These are phyloP conservation scores for Sarcophaga caerulescens DNA, from an alignment of 2,888 invertebrate species.

Conservation along the genomic window DNA sequence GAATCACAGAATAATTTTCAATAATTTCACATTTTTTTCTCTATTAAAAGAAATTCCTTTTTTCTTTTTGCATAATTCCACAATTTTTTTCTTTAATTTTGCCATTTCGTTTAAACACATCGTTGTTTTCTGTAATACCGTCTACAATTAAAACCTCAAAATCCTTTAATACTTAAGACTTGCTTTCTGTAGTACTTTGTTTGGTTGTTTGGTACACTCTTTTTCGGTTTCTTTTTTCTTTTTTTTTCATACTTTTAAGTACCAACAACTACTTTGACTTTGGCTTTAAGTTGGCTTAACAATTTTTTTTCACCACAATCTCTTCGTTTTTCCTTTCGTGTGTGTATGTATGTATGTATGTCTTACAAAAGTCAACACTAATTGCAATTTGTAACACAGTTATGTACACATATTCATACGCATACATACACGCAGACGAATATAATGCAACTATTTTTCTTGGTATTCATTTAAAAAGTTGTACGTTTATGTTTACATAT, in stretches of 20 bases:
- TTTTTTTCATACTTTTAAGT: not conserved
- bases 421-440: not conserved
- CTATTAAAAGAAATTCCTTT: too few species aligned
- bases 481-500: not conserved
- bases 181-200: slow-evolving; percentile 17
- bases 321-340: slow-evolving; percentile 19
- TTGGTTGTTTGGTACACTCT: slow-evolving; percentile 9
- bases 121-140: not conserved
- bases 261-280: slow-evolving; percentile 44
- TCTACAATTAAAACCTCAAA: slow-evolving; percentile 50
- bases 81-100: not conserved
- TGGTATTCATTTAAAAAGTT: not conserved
- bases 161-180: slow-evolving; percentile 29
- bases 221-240: not conserved
- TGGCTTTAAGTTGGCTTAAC: slow-evolving; percentile 46
- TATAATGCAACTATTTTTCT: not conserved
- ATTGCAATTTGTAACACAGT: slow-evolving; percentile 66
- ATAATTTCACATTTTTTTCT: too few species aligned
- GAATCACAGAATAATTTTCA: too few species aligned
- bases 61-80: too few species aligned
- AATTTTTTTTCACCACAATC: not conserved
- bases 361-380: slow-evolving; percentile 63
- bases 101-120: not conserved
- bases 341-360: not conserved
- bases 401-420: not conserved